Conservation (phyloP, 2,888 invertebrate genomes). For the Exephanes ischioxanthus region DNA sequence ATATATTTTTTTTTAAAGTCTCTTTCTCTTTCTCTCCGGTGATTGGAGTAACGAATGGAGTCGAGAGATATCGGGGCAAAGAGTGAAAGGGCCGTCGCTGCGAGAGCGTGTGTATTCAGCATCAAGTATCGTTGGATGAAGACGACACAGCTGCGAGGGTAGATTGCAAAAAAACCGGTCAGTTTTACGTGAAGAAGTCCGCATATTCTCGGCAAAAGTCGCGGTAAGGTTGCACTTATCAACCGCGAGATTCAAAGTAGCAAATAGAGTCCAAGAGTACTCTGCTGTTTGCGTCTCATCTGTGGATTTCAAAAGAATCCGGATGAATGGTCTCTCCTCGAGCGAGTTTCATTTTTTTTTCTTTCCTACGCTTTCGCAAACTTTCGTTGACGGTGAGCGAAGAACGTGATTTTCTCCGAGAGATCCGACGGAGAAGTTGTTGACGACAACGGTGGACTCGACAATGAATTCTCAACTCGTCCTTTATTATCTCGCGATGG, state of each 20-base stretch:
- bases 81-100: neutral
- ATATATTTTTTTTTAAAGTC: neutral
- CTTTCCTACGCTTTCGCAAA: neutral
- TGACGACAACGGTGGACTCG: neutral
- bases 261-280: constrained; percentile 81
- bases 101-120: neutral
- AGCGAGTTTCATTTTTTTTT: constrained; percentile 36
- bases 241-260: constrained; percentile 83
- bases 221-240: constrained; percentile 73
- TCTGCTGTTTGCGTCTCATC: constrained; percentile 83
- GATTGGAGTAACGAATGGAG: constrained; percentile 5
- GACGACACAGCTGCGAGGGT: neutral
- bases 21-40: neutral
- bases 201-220: constrained; percentile 16
- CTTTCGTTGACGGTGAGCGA: neutral
- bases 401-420: neutral
- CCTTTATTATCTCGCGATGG: constrained; percentile 3
- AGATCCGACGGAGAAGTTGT: neutral
- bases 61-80: neutral
- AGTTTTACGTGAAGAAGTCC: constrained; percentile 28
- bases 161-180: constrained; percentile 21
- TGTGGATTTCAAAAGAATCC: constrained; percentile 79
- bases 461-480: neutral
- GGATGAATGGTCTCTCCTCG: constrained; percentile 76
- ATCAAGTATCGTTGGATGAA: neutral